These are phyloP conservation scores for Hydractinia symbiolongicarpus DNA, from an alignment of 30 jellyfish, hydroid and myxozoan species.

Conservation along the genomic window DNA sequence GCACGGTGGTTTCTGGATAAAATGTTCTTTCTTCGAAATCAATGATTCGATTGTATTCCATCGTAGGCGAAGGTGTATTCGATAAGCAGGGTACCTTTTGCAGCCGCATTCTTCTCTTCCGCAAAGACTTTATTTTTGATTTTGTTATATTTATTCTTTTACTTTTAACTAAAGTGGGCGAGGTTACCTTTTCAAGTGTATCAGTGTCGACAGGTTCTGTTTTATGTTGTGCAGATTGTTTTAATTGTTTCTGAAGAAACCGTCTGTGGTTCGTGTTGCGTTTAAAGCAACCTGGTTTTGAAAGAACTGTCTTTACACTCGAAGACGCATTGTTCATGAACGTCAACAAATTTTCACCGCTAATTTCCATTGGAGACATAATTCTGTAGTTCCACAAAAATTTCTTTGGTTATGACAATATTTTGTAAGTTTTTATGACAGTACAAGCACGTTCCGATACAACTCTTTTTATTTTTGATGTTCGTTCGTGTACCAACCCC, in stretches of 20 bases:
- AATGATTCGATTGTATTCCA: neutral
- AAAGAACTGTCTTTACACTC: conserved; percentile 74
- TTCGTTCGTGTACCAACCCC: too few relatives aligned
- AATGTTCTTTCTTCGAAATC: too few relatives aligned
- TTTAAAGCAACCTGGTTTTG: conserved; percentile 94
- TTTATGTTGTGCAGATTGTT: neutral
- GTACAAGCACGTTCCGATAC: too few relatives aligned
- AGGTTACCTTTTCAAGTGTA: conserved; percentile 7
- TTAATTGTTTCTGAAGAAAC: conserved; percentile 77
- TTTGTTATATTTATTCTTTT: conserved; percentile 1
- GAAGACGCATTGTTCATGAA: conserved; percentile 88
- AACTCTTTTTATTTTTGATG: too few relatives aligned
- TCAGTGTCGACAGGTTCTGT: neutral
- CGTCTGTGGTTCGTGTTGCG: conserved; percentile 95
- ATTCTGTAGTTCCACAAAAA: too few relatives aligned
- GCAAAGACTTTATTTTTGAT: conserved; percentile 2
- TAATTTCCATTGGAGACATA: conserved; percentile 5
- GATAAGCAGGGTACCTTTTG: neutral
- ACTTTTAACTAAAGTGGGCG: neutral
- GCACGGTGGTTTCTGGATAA: too few relatives aligned
- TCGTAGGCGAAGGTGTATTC: neutral
- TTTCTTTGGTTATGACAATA: too few relatives aligned
- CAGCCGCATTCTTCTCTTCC: neutral
- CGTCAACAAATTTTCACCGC: conserved; percentile 64
- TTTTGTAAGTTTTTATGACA: too few relatives aligned